These are phyloP conservation scores for Emydoidea blandingii DNA, from an alignment of 2,797 vertebrate genomes.

Conservation along the genomic window DNA sequence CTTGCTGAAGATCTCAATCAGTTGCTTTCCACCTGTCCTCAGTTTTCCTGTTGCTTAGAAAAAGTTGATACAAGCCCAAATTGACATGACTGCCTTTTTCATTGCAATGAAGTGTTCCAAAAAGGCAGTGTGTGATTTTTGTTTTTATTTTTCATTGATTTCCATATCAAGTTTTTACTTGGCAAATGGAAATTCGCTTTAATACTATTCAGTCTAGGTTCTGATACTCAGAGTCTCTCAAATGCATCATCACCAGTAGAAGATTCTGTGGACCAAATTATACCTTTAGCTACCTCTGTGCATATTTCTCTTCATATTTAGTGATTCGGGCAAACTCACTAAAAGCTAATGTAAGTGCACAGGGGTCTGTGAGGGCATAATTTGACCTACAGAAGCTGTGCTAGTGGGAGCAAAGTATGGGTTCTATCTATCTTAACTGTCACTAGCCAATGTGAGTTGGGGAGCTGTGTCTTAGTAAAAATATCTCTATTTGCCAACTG, in stretches of 20 bases:
- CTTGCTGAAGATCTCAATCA: background rate
- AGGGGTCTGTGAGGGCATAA: background rate
- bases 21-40: background rate
- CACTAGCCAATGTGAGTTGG: background rate
- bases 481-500: background rate
- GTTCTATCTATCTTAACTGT: background rate
- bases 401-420: background rate
- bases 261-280: background rate
- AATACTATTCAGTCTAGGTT: background rate
- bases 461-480: background rate
- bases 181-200: background rate
- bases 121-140: background rate
- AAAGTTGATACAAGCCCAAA: background rate
- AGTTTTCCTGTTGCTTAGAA: background rate
- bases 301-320: background rate
- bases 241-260: background rate
- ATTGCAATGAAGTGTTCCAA: background rate
- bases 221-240: background rate
- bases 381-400: background rate
- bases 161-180: background rate
- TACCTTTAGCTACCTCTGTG: background rate
- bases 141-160: background rate
- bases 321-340: background rate
- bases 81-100: background rate
- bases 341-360: accelerated